Evolutionary conservation across 2,888 invertebrate species (phyloP).

Genomic region (Stomorhina lunata): DNA sequence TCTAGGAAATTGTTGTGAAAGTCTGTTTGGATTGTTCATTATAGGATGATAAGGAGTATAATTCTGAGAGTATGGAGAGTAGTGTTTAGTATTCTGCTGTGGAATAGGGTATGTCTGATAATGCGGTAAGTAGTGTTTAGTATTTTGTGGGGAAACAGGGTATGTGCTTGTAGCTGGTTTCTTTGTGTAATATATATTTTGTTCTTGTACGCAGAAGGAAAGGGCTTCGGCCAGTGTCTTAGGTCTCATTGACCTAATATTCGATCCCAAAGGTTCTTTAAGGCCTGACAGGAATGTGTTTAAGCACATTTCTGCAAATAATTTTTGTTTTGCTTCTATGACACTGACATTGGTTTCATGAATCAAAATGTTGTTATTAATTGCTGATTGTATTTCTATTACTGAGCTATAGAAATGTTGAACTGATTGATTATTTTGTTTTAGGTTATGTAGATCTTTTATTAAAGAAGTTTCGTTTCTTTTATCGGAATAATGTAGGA

Average conservation of each 20-base stretch:
- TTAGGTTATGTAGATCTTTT: slow-evolving; percentile 57
- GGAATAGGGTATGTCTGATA: too few relatives aligned
- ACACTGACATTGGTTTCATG: slow-evolving; percentile 18
- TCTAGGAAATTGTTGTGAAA: not conserved
- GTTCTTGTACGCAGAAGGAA: slow-evolving; percentile 29
- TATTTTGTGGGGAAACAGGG: too few relatives aligned
- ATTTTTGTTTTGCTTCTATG: slow-evolving; percentile 12
- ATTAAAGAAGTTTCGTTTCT: slow-evolving; percentile 58
- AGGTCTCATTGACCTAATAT: slow-evolving; percentile 28
- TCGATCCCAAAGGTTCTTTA: slow-evolving; percentile 26
- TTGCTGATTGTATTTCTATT: slow-evolving; percentile 58
- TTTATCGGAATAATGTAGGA: too few relatives aligned
- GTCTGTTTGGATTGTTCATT: slow-evolving; percentile 8
- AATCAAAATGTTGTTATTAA: slow-evolving; percentile 51
- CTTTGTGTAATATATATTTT: slow-evolving; percentile 14
- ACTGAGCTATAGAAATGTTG: slow-evolving; percentile 55
- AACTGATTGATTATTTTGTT: slow-evolving; percentile 54
- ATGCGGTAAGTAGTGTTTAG: too few relatives aligned
- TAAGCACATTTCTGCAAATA: slow-evolving; percentile 27
- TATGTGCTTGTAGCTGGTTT: slow-evolving; percentile 5
- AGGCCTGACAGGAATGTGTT: slow-evolving; percentile 34
- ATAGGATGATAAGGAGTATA: slow-evolving; percentile 15
- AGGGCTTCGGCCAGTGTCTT: slow-evolving; percentile 15
- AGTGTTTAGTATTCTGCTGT: slow-evolving; percentile 6
- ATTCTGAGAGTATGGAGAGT: slow-evolving; percentile 3